Percentiles rank a stretch among this genome's conserved stretches.
These are phyloP conservation scores for Periparus ater DNA, from an alignment of 2,797 vertebrate species.

Conservation along the genomic window DNA sequence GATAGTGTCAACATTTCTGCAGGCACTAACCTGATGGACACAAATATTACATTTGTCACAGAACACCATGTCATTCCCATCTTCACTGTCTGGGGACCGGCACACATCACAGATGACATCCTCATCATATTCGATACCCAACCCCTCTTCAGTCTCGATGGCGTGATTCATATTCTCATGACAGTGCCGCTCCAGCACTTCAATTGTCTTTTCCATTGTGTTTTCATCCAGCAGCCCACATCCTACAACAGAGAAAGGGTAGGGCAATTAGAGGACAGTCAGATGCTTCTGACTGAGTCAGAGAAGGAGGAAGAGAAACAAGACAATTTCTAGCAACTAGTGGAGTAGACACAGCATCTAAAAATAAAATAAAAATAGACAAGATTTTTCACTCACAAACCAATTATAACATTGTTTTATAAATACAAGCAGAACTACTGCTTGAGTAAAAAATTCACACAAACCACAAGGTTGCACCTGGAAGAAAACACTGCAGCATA, in stretches of 20 bases:
- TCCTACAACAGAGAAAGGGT: constrained; percentile 74
- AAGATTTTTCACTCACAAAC: neutral
- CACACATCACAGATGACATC: constrained; percentile 98
- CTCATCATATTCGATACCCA: constrained; percentile 98
- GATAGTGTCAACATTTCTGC: neutral
- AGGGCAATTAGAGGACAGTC: constrained; percentile 9
- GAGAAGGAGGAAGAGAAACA: neutral
- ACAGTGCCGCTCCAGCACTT: constrained; percentile 92
- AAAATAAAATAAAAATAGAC: neutral
- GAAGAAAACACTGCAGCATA: neutral
- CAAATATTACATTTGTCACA: constrained; percentile 99
- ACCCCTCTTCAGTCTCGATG: constrained; percentile 94
- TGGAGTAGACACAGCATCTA: neutral
- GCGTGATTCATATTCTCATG: constrained; percentile 97
- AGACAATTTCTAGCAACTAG: neutral
- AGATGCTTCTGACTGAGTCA: neutral
- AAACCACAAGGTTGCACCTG: neutral
- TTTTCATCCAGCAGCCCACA: constrained; percentile 87
- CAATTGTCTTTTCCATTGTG: constrained; percentile 92
- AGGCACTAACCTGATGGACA: constrained; percentile 91
- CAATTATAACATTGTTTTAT: neutral
- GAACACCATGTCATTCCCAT: constrained; percentile 99
- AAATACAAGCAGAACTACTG: neutral
- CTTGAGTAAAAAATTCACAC: neutral
- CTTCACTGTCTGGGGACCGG: constrained; percentile 95